These are phyloP conservation scores for Bombus terrestris DNA, from an alignment of 1,140 invertebrate genomes.

Conservation along the genomic window DNA sequence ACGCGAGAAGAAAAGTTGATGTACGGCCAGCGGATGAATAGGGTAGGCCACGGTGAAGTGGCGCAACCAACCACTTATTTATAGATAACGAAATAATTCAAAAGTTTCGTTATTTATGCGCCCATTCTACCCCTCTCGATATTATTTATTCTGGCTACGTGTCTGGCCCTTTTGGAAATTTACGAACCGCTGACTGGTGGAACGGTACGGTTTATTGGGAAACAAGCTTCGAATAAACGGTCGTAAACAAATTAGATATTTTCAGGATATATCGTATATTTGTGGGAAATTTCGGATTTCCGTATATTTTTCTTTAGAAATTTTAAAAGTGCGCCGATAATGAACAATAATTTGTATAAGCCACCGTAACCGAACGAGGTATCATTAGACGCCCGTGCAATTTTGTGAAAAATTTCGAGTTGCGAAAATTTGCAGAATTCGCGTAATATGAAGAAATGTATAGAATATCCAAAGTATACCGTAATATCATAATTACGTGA, in stretches of 20 bases:
- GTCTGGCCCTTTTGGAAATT: neutral
- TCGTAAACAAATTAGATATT: neutral
- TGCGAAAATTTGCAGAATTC: too few relatives aligned
- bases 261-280: too few relatives aligned
- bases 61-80: neutral
- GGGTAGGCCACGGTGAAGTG: neutral
- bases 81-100: conserved; percentile 42
- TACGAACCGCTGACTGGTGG: neutral
- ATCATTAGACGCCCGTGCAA: too few relatives aligned
- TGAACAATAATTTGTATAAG: too few relatives aligned
- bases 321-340: too few relatives aligned
- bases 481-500: too few relatives aligned
- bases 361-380: too few relatives aligned
- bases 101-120: conserved; percentile 34
- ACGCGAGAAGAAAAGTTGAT: conserved; percentile 22
- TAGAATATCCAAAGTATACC: too few relatives aligned
- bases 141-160: neutral
- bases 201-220: neutral
- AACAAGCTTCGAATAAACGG: neutral
- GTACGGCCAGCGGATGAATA: conserved; percentile 23
- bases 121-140: neutral
- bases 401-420: too few relatives aligned
- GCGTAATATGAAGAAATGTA: too few relatives aligned
- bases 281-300: too few relatives aligned
- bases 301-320: too few relatives aligned